These are phyloP conservation scores for Agapornis roseicollis DNA, from an alignment of 2,113 vertebrate species.

Conservation along the genomic window DNA sequence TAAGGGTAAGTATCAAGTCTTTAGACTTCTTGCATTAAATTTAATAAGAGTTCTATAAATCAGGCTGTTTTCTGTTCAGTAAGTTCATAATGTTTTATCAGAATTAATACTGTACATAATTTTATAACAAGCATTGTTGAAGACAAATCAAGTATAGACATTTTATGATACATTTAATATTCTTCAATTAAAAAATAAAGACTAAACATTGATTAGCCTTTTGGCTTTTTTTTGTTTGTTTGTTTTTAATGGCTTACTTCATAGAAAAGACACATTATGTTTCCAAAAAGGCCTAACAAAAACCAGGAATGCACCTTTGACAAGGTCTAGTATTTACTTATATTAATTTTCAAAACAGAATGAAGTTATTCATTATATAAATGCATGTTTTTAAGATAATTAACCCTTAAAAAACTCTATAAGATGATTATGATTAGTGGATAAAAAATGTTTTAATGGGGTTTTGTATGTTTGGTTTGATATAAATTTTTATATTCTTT, in stretches of 20 bases:
- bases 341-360: neutral
- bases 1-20: neutral
- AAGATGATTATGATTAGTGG: neutral
- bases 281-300: neutral
- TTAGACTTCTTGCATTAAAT: neutral
- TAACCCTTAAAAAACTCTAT: neutral
- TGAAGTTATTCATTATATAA: neutral
- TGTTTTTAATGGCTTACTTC: neutral
- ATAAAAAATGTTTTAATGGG: neutral
- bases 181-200: neutral
- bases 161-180: neutral
- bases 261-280: neutral
- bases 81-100: neutral
- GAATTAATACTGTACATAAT: neutral
- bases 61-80: neutral
- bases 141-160: neutral
- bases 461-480: neutral
- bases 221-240: neutral
- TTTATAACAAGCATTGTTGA: neutral
- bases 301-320: neutral
- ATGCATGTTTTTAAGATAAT: neutral
- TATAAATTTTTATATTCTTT: neutral
- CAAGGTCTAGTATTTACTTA: neutral
- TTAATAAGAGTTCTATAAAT: neutral
- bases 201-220: neutral